Conservation (phyloP, 2,888 invertebrate genomes). For the Taphrorychus bicolor region DNA sequence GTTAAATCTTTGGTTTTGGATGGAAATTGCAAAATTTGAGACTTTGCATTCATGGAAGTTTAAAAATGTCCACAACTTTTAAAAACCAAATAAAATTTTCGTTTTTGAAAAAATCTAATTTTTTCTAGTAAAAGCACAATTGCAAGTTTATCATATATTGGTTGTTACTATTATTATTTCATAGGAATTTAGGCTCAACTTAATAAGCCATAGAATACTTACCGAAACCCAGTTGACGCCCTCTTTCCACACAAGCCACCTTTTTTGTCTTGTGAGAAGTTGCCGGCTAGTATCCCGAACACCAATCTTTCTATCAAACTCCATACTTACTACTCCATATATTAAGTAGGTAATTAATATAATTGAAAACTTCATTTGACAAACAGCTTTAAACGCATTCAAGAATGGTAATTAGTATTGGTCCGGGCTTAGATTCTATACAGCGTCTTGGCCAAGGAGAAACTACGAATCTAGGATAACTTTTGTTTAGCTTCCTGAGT, state of each 20-base stretch:
- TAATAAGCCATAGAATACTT: too few species aligned
- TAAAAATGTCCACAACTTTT: neutral
- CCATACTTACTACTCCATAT: neutral
- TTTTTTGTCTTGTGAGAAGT: conserved; percentile 58
- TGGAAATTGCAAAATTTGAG: neutral
- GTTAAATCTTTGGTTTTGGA: neutral
- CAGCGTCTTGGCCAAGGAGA: neutral
- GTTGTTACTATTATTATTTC: too few species aligned
- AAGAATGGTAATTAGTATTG: too few species aligned
- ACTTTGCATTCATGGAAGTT: neutral
- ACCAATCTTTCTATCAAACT: neutral
- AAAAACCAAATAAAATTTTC: too few species aligned
- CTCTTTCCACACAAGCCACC: conserved; percentile 66
- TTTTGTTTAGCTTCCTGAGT: neutral
- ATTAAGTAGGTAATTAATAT: neutral
- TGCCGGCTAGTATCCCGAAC: conserved; percentile 46
- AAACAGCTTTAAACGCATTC: too few species aligned
- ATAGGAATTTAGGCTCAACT: too few species aligned
- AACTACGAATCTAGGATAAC: neutral
- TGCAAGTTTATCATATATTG: too few species aligned
- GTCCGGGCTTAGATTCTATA: too few species aligned
- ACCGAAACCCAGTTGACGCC: conserved; percentile 69
- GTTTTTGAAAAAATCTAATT: too few species aligned
- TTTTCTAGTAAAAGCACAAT: too few species aligned
- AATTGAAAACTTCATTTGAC: neutral